Percentiles rank a stretch among this genome's conserved stretches.
These are phyloP conservation scores for Poliocrania exsul DNA, from an alignment of 2,797 vertebrate genomes.

Conservation along the genomic window DNA sequence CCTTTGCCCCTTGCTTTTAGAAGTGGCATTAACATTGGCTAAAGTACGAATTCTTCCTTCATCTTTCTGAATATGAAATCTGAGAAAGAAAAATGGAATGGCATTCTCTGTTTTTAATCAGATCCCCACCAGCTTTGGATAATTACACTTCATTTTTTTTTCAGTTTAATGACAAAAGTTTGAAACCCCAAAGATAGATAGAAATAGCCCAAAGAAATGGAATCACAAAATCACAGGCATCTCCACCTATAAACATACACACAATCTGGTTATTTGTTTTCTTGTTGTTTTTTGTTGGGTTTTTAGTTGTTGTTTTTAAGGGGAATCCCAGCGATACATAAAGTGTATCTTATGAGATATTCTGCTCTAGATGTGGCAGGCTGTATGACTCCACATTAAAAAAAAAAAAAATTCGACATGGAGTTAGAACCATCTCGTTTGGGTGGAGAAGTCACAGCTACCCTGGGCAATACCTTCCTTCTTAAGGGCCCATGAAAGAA, in stretches of 20 bases:
- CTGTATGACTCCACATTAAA: background rate
- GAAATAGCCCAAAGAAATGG: background rate
- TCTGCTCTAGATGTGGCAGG: background rate
- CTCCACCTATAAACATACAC: fast-evolving
- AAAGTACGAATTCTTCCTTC: background rate
- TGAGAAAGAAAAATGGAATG: background rate
- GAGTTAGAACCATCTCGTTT: background rate
- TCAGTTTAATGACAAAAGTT: background rate
- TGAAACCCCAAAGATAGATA: background rate
- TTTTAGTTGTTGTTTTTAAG: background rate
- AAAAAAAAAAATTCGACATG: background rate
- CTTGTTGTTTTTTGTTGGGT: too few species aligned
- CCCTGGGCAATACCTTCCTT: background rate
- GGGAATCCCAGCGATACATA: fast-evolving
- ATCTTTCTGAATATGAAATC: background rate
- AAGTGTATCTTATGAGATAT: background rate
- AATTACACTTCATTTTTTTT: background rate
- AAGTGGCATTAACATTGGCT: background rate
- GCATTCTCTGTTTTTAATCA: background rate
- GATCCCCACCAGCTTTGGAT: background rate
- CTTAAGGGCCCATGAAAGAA: background rate
- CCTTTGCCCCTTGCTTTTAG: background rate
- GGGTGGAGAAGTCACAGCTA: background rate
- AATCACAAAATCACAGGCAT: background rate
- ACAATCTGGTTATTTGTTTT: background rate